Base-by-base conservation (phyloP, 1,140 invertebrate genomes). In the Diachasma alloeum region DNA sequence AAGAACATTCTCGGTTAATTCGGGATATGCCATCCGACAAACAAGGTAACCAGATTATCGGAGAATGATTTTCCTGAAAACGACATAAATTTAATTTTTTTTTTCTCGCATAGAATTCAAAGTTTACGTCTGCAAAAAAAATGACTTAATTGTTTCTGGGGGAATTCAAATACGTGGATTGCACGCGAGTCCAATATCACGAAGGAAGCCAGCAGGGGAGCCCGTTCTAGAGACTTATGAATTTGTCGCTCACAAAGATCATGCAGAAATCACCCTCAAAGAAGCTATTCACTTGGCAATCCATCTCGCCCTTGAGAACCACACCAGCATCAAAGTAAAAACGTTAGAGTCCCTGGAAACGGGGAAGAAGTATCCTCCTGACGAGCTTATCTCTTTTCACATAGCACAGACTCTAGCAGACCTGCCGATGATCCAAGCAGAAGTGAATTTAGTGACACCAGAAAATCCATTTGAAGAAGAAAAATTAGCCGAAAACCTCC, bases 141-240 rank as follows among this genome's bases (percentile, higher is more conserved):
- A 84, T 0, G 88, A 88, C 22, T 19, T 84, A 22, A 72, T 91
- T 79, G 48, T 83, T 5, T 92, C 94, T 71, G 96, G 96, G 37
- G 96, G 96, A 69, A 93, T 98, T n/a, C 95, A 97, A 89, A 92
- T 98, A 26, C 91, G 93, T 75, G 96, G 96, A 53, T 86, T 98
- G 0, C 94, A 94, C 81, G 95, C 95, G 0, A 95, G 93, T 79
- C 92, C 94, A 5, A 97, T 98, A 63, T 91, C 95, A 8, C 92
- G 93, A 76, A 92, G 91, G 22, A 91, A 92, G 77, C 90, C 91
- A 8, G 87, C 91, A 6, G 92, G 91, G 6, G 91, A 93, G 19
- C 93, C 94, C 10, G 92, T 95, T 4, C 81, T 95, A 8, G 94
- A 95, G 83, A 92, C 92, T 81, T 96, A 95, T 81, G 89, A 91